phyloP scores from a whole-genome alignment of 2,797 vertebrate genomes.

The Microctenopoma stevenorrisi region DNA sequence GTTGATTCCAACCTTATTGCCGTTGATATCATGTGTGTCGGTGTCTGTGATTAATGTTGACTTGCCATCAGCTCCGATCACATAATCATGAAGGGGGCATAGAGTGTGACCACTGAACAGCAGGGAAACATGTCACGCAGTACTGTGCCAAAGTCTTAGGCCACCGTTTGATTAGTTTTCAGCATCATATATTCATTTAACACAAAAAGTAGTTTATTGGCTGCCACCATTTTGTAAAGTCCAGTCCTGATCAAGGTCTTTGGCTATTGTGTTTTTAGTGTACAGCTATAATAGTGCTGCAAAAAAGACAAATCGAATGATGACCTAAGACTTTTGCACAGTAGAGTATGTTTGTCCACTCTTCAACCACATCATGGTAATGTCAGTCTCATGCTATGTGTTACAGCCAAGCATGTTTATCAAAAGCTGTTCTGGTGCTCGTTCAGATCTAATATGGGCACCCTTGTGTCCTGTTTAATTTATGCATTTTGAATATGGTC shows the following conservation, averaged over 20 bases:
- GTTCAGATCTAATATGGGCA: neutral
- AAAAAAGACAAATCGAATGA: too few species aligned
- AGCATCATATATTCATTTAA: too few species aligned
- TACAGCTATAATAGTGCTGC: too few species aligned
- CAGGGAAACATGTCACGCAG: slow-evolving; percentile 2
- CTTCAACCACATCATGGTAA: neutral
- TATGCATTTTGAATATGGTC: neutral
- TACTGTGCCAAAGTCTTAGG: too few species aligned
- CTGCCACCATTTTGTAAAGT: too few species aligned
- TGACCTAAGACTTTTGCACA: too few species aligned
- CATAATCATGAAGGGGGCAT: neutral
- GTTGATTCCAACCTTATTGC: neutral
- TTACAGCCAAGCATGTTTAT: neutral
- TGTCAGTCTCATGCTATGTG: neutral
- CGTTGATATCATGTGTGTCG: neutral
- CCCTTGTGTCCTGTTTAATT: neutral
- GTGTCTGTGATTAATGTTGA: neutral
- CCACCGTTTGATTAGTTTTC: too few species aligned
- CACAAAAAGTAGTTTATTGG: too few species aligned
- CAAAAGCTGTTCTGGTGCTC: neutral
- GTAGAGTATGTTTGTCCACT: too few species aligned
- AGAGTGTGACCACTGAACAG: neutral
- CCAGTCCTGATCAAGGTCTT: too few species aligned
- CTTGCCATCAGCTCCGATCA: neutral
- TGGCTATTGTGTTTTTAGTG: too few species aligned